phyloP scores from a whole-genome alignment of 2,113 vertebrate species.

The Esox niger region DNA sequence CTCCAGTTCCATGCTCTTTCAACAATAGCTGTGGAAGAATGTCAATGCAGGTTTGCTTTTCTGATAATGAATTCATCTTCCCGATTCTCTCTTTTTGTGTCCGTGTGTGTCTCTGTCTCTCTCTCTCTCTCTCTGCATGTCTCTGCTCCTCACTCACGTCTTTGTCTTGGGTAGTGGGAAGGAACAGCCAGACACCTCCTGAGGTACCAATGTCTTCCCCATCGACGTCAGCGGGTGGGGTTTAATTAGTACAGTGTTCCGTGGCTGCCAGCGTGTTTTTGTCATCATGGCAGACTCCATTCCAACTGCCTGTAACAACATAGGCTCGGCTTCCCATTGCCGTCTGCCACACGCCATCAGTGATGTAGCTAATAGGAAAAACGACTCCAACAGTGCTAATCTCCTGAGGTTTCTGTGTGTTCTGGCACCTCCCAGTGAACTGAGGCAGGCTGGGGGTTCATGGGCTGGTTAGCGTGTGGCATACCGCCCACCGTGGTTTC shows the following conservation, averaged over 20 bases:
- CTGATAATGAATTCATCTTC: not conserved
- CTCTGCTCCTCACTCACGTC: not conserved
- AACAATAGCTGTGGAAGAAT: not conserved
- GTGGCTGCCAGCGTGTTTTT: conserved; percentile 9
- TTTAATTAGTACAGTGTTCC: conserved; percentile 26
- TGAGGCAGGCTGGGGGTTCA: not conserved
- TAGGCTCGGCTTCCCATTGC: not conserved
- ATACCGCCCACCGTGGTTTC: not conserved
- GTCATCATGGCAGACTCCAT: conserved; percentile 8
- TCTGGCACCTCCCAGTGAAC: not conserved
- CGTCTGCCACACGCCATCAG: not conserved
- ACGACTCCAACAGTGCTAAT: not conserved
- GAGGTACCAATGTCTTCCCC: not conserved
- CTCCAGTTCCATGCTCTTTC: not conserved
- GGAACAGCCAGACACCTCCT: not conserved
- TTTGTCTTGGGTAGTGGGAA: not conserved
- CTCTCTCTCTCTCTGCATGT: not conserved
- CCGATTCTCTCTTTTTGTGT: not conserved
- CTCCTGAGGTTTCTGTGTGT: conserved; percentile 7
- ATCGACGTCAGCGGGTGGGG: conserved; percentile 11
- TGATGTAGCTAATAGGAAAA: conserved; percentile 12
- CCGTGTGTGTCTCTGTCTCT: too few species aligned
- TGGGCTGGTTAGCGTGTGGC: not conserved
- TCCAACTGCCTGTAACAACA: conserved; percentile 29
- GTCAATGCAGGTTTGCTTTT: not conserved